Base-by-base conservation (phyloP, 1,140 invertebrate genomes). In the Orchesella cincta region DNA sequence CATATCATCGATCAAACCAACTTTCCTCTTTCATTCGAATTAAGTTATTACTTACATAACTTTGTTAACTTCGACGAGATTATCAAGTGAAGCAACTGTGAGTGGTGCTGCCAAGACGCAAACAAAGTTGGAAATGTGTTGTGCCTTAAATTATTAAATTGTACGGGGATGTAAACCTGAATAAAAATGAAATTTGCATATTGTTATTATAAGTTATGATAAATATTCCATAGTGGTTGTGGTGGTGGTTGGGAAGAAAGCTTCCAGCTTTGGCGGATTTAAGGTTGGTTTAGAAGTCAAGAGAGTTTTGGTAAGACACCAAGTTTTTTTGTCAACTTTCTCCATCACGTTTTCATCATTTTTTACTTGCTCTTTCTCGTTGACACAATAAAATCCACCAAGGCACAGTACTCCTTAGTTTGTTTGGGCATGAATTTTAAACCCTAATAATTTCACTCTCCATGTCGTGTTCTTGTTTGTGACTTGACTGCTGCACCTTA, bases 301-400 rank as follows among this genome's bases (percentile, higher is more conserved):
- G 52, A 57, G 52, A 18, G 12, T 57, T 26, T 57, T 57, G 52
- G 52, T 57, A 57, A 57, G 52, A 57, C 5, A 57, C 52, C 52
- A 57, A 57, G 52, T 57, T 57, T 57, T 57, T 57, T 57, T 57
- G 3, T 57, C 5, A 46, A 46, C 39, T 57, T 26, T 57, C 23
- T 57, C 52, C 52, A 57, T n/a, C 14, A 57, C 23, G 8, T 57
- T 46, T 20, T 46, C 39, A 46, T 8, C 39, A 46, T 20, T 46
- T 46, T 46, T 46, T 20, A 12, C 39, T 46, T 46, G 39, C 20
- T 46, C 20, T 46, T 46, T 46, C 39, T 12, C 20, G 39, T 46
- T 46, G 20, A 20, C 8, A 46, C 8, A 46, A 46, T 20, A 46
- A 20, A 46, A 20, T 12, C 39, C 8, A 46, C 8, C 39, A 46